Base-by-base conservation (phyloP, 2,113 vertebrate genomes). In the Plectropomus leopardus region DNA sequence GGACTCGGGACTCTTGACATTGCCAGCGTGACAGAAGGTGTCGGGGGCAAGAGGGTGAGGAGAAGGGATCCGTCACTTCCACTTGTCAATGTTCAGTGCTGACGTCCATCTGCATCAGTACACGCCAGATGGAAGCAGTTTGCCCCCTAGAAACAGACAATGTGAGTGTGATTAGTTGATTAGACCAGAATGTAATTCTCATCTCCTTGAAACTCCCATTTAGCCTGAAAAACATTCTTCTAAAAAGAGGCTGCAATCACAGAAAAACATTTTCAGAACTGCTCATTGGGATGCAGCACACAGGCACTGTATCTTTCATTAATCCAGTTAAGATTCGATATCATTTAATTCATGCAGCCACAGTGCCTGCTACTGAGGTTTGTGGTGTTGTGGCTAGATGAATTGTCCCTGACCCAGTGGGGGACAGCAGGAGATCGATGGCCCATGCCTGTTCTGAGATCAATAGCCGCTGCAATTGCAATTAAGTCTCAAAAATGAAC, bases 1-100 rank as follows among this genome's bases (percentile, higher is more conserved):
- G 98, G 98, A 95, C 97, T 99, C 90, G 97, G 97, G 93, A 99
- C 98, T 96, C 97, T 98, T 96, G 98, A 99, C 98, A 99, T 99
- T 96, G 97, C 97, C 98, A 98, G 97, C 45, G 85, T 94, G 92
- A 90, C 93, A 83, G 84, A 80, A 59, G 86, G 83, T 87, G 88
- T 90, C 40, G 42, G 83, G 71, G 68, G 79, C 76, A 65, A 82
- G 54, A 78, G 82, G 75, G 76, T 87, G 80, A 88, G 72, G 84
- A 88, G 58, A 82, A 76, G 66, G 51, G 57, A 81, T 72, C 72
- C 28, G 73, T 82, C 34, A 66, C 76, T 86, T 88, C 79, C 74
- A 80, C 77, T 76, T 9, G 81, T 92, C 89, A 91, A 19, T 28
- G 78, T 72, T 82, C 55, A 48, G 68, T 51, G 57, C 82, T 57